A percentile compares a stretch with the other conserved stretches of the same genome.
These are phyloP conservation scores for Myotis brandtii DNA, from an alignment of 2,113 vertebrate genomes.

Conservation along the genomic window DNA sequence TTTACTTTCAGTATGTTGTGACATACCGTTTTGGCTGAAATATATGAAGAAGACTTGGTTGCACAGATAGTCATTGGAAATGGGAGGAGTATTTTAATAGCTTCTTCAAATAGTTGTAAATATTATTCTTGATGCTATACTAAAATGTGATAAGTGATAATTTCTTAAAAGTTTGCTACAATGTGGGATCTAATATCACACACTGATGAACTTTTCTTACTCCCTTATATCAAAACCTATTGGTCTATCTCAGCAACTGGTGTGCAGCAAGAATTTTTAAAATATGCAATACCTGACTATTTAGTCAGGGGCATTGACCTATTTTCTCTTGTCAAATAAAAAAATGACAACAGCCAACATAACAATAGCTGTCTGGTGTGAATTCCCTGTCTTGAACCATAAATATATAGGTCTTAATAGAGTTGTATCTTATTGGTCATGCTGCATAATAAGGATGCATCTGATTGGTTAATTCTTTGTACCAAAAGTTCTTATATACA, in stretches of 20 bases:
- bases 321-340: background rate
- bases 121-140: background rate
- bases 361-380: background rate
- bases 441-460: background rate
- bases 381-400: background rate
- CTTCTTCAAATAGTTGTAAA: constrained; percentile 31
- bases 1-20: background rate
- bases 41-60: background rate
- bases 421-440: background rate
- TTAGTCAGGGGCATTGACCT: background rate
- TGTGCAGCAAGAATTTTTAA: background rate
- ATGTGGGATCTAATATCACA: background rate
- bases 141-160: background rate
- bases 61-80: background rate
- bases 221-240: background rate
- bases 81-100: background rate
- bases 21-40: background rate
- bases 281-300: background rate
- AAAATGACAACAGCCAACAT: background rate
- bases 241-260: background rate
- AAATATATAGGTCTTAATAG: background rate
- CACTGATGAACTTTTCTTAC: background rate
- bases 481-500: background rate
- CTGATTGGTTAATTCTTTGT: background rate
- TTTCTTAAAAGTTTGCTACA: background rate